A percentile compares a stretch with the other conserved stretches of the same genome.
phyloP scores from a whole-genome alignment of 2,113 vertebrate species.

The Naja naja region DNA sequence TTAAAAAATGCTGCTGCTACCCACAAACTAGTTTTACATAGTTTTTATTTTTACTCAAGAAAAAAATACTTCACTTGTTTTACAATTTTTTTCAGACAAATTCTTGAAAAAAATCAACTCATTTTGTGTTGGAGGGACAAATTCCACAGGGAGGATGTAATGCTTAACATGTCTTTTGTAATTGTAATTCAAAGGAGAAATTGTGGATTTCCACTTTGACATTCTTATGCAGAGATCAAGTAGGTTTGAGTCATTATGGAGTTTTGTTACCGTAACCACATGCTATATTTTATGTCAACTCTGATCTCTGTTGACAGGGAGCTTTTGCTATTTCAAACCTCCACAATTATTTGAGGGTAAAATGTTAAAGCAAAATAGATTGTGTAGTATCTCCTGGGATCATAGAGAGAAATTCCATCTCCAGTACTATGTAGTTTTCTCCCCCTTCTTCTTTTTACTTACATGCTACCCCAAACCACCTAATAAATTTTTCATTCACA shows the following conservation, averaged over 20 bases:
- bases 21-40: constrained; percentile 12
- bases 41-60: no score
- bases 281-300: constrained; percentile 23
- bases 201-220: constrained; percentile 8
- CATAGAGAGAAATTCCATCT: constrained; percentile 20
- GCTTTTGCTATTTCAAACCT: background rate
- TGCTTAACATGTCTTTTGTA: constrained; percentile 1
- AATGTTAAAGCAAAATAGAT: constrained; percentile 20
- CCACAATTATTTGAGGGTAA: constrained; percentile 35
- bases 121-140: constrained; percentile 5
- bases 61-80: no score
- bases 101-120: background rate
- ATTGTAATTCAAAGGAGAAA: constrained; percentile 31
- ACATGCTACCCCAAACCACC: constrained; percentile 31
- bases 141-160: constrained; percentile 23
- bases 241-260: background rate
- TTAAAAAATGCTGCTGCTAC: background rate
- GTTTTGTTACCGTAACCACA: constrained; percentile 13
- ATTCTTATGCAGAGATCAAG: constrained; percentile 25
- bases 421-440: background rate
- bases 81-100: no score
- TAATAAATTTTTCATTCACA: constrained; percentile 38
- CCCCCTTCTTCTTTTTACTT: constrained; percentile 36
- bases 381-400: background rate
- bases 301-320: constrained; percentile 26